A percentile compares a stretch with the other conserved stretches of the same genome.
phyloP scores from a whole-genome alignment of 2,113 vertebrate genomes.

The Atractosteus spatula region DNA sequence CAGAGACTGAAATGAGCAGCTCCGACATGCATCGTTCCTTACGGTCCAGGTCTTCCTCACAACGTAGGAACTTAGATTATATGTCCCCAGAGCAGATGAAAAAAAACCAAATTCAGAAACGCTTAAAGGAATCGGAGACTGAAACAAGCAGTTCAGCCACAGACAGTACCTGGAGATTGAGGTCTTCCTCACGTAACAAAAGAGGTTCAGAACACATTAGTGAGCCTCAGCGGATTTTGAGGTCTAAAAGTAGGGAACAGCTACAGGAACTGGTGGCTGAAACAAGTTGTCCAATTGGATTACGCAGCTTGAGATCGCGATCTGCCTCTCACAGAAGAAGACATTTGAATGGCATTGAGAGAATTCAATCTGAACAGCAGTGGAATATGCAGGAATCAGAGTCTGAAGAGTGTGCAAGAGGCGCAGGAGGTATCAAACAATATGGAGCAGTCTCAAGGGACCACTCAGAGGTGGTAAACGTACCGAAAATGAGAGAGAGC shows the following conservation, averaged over 20 bases:
- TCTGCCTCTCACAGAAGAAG: background rate
- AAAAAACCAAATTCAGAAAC: too few relatives aligned
- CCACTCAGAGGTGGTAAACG: too few relatives aligned
- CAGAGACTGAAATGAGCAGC: background rate
- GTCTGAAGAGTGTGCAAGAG: background rate
- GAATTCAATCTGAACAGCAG: background rate
- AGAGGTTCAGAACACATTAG: background rate
- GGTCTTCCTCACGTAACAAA: background rate
- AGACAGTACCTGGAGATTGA: background rate
- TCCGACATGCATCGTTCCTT: too few relatives aligned
- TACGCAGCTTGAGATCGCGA: background rate
- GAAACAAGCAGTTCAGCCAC: too few relatives aligned
- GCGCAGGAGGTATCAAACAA: background rate
- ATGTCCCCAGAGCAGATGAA: background rate
- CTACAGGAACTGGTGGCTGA: background rate
- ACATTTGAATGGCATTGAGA: background rate
- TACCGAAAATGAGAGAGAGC: too few relatives aligned
- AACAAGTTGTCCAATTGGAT: background rate
- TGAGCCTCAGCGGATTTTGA: background rate
- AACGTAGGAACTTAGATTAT: background rate
- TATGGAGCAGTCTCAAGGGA: too few relatives aligned
- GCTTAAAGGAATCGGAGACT: background rate
- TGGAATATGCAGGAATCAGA: background rate
- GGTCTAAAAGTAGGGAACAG: background rate
- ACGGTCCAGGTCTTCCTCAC: too few relatives aligned